Evolutionary conservation across 1,140 invertebrate genomes (phyloP).

Genomic region (Zaprionus taronus): DNA sequence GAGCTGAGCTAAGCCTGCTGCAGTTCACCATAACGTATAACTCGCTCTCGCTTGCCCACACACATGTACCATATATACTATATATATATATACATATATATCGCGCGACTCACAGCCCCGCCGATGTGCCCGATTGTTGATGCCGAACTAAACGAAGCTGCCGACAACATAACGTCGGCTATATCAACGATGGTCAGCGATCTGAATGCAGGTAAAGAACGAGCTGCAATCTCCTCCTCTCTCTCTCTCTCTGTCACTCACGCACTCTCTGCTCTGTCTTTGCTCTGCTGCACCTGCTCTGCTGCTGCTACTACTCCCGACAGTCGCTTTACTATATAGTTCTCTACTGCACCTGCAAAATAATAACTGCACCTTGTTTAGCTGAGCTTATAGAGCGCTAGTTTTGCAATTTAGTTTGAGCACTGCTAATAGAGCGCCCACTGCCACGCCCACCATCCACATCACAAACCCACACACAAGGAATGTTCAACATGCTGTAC

Average conservation of each 20-base stretch:
- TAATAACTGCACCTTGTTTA: slow-evolving; percentile 25
- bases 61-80: slow-evolving; percentile 48
- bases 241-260: slow-evolving; percentile 13
- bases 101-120: slow-evolving; percentile 65
- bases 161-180: slow-evolving; percentile 97
- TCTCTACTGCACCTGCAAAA: slow-evolving; percentile 54
- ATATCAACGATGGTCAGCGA: slow-evolving; percentile 98
- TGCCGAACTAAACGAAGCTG: slow-evolving; percentile 88
- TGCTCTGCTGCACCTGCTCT: slow-evolving; percentile 19
- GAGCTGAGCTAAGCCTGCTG: not conserved
- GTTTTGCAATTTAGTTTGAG: slow-evolving; percentile 26
- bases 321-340: slow-evolving; percentile 32
- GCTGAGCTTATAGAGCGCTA: slow-evolving; percentile 36
- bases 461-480: not conserved
- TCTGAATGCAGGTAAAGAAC: slow-evolving; percentile 92
- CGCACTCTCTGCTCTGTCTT: slow-evolving; percentile 44
- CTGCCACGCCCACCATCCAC: slow-evolving; percentile 29
- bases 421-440: slow-evolving; percentile 63
- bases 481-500: not conserved
- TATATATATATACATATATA: slow-evolving; percentile 5
- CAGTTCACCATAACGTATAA: slow-evolving; percentile 12
- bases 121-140: slow-evolving; percentile 64
- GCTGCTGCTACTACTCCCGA: slow-evolving; percentile 40
- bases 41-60: slow-evolving; percentile 25
- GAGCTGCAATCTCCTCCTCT: not conserved